phyloP scores from a whole-genome alignment of 2,797 vertebrate species.

The Eulemur coronatus region DNA sequence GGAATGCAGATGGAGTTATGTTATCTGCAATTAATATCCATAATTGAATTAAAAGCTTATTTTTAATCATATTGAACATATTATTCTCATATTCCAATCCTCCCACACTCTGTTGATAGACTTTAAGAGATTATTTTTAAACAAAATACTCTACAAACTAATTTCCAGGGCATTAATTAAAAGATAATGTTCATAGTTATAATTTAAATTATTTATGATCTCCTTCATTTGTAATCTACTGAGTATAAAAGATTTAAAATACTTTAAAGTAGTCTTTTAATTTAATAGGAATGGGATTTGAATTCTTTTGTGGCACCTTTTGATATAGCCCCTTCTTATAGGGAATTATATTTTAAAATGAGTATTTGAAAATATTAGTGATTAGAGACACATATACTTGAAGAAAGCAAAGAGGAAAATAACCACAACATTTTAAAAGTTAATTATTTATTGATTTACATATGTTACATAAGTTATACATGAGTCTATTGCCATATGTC shows the following conservation, averaged over 20 bases:
- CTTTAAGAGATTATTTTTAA: constrained; percentile 60
- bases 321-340: not conserved
- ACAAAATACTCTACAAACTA: constrained; percentile 59
- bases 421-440: not conserved
- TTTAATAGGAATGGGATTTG: not conserved
- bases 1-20: constrained; percentile 37
- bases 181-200: constrained; percentile 56
- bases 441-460: not conserved
- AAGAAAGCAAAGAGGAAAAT: not conserved
- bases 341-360: constrained; percentile 13
- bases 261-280: constrained; percentile 41
- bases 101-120: not conserved
- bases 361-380: not conserved
- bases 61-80: constrained; percentile 54
- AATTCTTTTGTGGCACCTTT: not conserved
- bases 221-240: constrained; percentile 45
- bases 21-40: constrained; percentile 55
- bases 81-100: constrained; percentile 39
- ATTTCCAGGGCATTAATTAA: constrained; percentile 67
- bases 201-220: constrained; percentile 59
- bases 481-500: not conserved
- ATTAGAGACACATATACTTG: not conserved
- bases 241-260: constrained; percentile 39
- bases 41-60: constrained; percentile 57
- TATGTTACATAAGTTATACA: not conserved